phyloP scores from a whole-genome alignment of 1,140 invertebrate species.

The Diploscapter pachys region DNA sequence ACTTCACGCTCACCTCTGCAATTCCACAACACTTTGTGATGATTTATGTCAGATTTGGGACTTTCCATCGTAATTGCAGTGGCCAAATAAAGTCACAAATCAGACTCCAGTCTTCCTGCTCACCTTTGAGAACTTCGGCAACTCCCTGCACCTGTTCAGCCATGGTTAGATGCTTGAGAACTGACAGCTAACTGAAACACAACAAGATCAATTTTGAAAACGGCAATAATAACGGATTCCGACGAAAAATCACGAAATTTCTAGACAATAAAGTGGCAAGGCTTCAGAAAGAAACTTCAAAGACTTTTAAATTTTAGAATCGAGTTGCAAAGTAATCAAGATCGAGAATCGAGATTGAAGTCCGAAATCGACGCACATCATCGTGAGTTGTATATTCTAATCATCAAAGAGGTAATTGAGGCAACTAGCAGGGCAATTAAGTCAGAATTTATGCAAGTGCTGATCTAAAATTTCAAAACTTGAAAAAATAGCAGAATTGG shows the following conservation, averaged over 20 bases:
- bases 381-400: conserved; percentile 1
- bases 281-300: background rate
- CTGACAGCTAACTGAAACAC: background rate
- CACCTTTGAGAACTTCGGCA: background rate
- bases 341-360: background rate
- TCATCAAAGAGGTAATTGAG: background rate
- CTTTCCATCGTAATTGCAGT: no score
- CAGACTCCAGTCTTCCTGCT: no score
- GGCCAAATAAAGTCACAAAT: no score
- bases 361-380: background rate
- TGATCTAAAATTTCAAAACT: no score
- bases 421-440: no score
- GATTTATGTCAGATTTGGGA: no score
- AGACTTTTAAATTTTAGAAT: background rate
- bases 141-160: background rate
- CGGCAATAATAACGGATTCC: background rate
- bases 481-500: no score
- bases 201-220: background rate
- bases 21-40: no score
- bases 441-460: no score
- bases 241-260: background rate
- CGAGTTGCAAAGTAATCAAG: background rate
- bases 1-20: no score
- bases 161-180: background rate
- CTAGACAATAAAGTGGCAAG: background rate